Evolutionary conservation across 2,797 vertebrate species (phyloP).

Genomic region (Brachyrhaphis roseni): DNA sequence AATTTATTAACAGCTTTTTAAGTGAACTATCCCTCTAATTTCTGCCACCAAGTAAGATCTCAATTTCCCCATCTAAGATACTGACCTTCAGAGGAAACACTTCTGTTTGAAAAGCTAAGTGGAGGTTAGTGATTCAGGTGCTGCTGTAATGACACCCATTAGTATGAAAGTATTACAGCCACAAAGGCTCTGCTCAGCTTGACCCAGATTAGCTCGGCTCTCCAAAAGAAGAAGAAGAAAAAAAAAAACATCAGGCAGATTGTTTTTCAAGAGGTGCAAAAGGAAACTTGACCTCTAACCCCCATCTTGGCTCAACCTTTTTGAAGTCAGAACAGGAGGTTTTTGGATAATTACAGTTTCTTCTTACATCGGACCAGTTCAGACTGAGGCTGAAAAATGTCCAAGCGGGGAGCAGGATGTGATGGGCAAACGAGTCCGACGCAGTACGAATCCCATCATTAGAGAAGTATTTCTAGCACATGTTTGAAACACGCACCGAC

Average conservation of each 20-base stretch:
- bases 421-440: neutral
- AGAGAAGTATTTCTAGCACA: neutral
- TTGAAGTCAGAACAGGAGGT: neutral
- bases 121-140: slow-evolving; percentile 27
- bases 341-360: neutral
- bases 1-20: neutral
- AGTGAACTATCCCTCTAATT: slow-evolving; percentile 6
- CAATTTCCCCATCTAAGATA: slow-evolving; percentile 32
- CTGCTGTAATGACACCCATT: slow-evolving; percentile 41
- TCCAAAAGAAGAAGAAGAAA: slow-evolving; percentile 15
- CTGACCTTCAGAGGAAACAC: slow-evolving; percentile 30
- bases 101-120: slow-evolving; percentile 22
- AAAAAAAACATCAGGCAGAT: slow-evolving; percentile 33
- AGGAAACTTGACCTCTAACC: neutral
- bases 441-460: neutral
- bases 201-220: slow-evolving; percentile 63
- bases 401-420: neutral
- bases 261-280: slow-evolving; percentile 9
- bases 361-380: neutral
- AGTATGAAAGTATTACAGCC: slow-evolving; percentile 48
- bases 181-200: slow-evolving; percentile 42
- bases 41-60: slow-evolving; percentile 24
- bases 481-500: neutral
- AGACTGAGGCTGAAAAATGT: neutral
- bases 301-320: neutral